Evolutionary conservation across 1,140 invertebrate genomes (phyloP).

Genomic region (Penaeus japonicus): DNA sequence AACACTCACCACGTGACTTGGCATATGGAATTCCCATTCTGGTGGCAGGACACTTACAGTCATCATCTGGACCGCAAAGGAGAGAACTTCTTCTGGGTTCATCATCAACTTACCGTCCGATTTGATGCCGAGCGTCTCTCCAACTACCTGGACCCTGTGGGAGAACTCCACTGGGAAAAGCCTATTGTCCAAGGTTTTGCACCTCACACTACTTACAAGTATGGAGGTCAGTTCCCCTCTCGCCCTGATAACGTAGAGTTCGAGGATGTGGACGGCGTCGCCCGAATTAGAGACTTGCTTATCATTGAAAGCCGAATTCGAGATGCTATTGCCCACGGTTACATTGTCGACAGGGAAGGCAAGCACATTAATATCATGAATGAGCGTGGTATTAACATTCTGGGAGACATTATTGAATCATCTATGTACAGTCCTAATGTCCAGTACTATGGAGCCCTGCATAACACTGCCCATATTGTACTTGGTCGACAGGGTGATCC

Average conservation of each 20-base stretch:
- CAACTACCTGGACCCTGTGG: slow-evolving; percentile 10
- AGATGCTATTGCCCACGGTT: slow-evolving; percentile 28
- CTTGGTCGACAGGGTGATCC: too few relatives aligned
- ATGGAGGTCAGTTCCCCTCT: slow-evolving; percentile 24
- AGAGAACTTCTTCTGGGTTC: slow-evolving; percentile 36
- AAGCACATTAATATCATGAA: slow-evolving; percentile 8
- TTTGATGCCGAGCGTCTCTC: slow-evolving; percentile 31
- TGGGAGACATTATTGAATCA: too few relatives aligned
- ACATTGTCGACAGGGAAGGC: background rate
- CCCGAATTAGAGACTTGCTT: background rate
- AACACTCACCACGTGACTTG: slow-evolving; percentile 33
- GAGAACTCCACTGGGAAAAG: slow-evolving; percentile 22
- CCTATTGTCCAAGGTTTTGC: slow-evolving; percentile 11
- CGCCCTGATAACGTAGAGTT: slow-evolving; percentile 11
- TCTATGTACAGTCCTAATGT: too few relatives aligned
- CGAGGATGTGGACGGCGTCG: slow-evolving; percentile 25
- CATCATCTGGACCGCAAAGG: slow-evolving; percentile 30
- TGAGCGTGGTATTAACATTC: background rate
- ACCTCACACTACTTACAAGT: slow-evolving; percentile 29
- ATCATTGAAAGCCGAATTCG: slow-evolving; percentile 19
- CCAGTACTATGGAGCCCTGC: too few relatives aligned
- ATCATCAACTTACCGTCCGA: slow-evolving; percentile 27
- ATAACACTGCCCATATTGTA: too few relatives aligned
- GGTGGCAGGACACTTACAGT: background rate
- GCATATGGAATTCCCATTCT: slow-evolving; percentile 27